Percentiles rank a stretch among this genome's conserved stretches.
Evolutionary conservation across 2,888 invertebrate species (phyloP).

Genomic region (Philereme vetulata): DNA sequence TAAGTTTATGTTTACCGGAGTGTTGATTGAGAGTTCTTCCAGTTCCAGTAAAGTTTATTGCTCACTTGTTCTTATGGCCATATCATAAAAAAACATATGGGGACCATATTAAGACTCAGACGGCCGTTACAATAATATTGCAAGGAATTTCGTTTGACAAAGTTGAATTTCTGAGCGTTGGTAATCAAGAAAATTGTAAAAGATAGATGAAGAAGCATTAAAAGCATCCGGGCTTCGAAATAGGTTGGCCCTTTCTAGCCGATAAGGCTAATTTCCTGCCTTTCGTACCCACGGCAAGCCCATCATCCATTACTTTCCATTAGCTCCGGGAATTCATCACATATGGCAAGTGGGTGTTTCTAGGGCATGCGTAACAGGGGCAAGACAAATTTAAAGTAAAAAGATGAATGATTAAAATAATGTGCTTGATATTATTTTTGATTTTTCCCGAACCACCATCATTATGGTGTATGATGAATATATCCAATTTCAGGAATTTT

Average conservation of each 20-base stretch:
- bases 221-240: slow-evolving; percentile 50
- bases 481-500: too few species aligned
- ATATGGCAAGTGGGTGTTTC: slow-evolving; percentile 3
- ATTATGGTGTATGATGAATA: too few species aligned
- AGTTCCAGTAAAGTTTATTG: slow-evolving; percentile 3
- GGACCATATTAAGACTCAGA: not conserved
- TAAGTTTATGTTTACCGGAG: slow-evolving; percentile 16
- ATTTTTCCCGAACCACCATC: too few species aligned
- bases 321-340: slow-evolving; percentile 56
- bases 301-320: slow-evolving; percentile 54
- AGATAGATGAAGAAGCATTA: slow-evolving; percentile 30
- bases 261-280: slow-evolving; percentile 54
- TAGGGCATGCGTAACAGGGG: not conserved
- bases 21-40: not conserved
- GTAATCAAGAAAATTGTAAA: slow-evolving; percentile 11
- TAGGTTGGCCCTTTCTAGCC: slow-evolving; percentile 44
- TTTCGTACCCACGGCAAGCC: slow-evolving; percentile 41
- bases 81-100: slow-evolving; percentile 7
- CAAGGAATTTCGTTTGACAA: not conserved
- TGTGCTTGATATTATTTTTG: too few species aligned
- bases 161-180: not conserved
- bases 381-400: not conserved
- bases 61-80: not conserved
- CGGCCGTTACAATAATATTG: not conserved
- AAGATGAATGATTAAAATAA: too few species aligned